Percentiles rank a stretch among this genome's conserved stretches.
Conservation (phyloP, 2,797 vertebrate species). For the Sciurus vulgaris region DNA sequence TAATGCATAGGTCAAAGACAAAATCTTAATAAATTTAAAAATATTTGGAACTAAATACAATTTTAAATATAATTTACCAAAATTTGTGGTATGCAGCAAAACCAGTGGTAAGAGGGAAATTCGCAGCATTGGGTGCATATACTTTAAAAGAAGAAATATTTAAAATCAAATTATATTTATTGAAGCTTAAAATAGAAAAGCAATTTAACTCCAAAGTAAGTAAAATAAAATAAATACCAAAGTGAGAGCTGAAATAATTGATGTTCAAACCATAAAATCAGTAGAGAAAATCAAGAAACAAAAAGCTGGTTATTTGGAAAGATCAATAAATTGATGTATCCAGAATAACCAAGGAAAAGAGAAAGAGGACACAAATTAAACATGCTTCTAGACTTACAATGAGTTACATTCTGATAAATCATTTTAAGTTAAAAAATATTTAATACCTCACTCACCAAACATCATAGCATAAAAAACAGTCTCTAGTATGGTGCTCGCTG, state of each 20-base stretch:
- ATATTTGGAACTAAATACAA: background rate
- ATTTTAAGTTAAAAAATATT: no score
- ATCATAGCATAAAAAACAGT: no score
- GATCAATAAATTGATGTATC: background rate
- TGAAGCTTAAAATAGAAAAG: background rate
- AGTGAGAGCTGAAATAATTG: background rate
- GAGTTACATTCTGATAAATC: no score
- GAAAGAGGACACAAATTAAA: background rate
- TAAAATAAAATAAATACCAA: background rate
- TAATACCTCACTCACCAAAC: no score
- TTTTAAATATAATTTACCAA: background rate
- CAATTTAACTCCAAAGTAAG: background rate
- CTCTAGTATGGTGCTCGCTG: background rate
- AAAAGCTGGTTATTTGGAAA: background rate
- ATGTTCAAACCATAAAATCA: background rate
- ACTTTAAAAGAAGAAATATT: background rate
- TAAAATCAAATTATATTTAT: background rate
- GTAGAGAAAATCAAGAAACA: background rate
- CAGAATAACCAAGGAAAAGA: background rate
- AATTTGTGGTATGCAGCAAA: background rate
- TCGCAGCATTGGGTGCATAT: background rate
- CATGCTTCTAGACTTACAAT: background rate
- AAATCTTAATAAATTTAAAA: background rate
- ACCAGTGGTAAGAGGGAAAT: background rate
- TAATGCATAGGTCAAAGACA: background rate